These are phyloP conservation scores for Torymus texanus DNA, from an alignment of 2,888 invertebrate species.

Conservation along the genomic window DNA sequence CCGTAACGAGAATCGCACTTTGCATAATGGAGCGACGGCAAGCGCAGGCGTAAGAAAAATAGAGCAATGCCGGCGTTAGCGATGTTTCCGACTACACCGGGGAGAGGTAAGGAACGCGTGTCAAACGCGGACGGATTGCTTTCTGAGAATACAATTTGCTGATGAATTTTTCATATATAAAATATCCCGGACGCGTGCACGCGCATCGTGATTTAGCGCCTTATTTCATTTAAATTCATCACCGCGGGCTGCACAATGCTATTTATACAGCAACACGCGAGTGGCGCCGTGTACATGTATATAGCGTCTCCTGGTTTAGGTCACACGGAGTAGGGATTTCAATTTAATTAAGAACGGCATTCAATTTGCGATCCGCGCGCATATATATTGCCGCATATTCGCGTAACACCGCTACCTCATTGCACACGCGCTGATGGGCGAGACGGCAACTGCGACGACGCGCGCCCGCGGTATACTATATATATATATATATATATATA, in stretches of 20 bases:
- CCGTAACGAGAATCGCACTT: too few species aligned
- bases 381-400: slow-evolving; percentile 38
- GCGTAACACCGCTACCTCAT: slow-evolving; percentile 50
- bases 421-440: slow-evolving; percentile 1
- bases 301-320: slow-evolving; percentile 21
- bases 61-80: too few species aligned
- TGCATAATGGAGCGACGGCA: too few species aligned
- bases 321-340: slow-evolving; percentile 47
- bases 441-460: background rate
- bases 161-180: background rate
- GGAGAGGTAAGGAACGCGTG: too few species aligned
- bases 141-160: background rate
- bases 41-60: too few species aligned
- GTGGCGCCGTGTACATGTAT: too few species aligned
- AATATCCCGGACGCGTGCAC: too few species aligned
- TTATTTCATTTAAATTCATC: slow-evolving; percentile 45
- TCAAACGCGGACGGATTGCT: too few species aligned
- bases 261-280: too few species aligned
- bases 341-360: slow-evolving; percentile 60
- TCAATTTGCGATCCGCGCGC: slow-evolving; percentile 53
- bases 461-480: too few species aligned
- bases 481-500: too few species aligned
- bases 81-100: too few species aligned
- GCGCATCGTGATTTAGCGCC: slow-evolving; percentile 12
- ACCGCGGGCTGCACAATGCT: slow-evolving; percentile 4